These are phyloP conservation scores for Synanthedon andrenaeformis DNA, from an alignment of 2,888 invertebrate species.

Conservation along the genomic window DNA sequence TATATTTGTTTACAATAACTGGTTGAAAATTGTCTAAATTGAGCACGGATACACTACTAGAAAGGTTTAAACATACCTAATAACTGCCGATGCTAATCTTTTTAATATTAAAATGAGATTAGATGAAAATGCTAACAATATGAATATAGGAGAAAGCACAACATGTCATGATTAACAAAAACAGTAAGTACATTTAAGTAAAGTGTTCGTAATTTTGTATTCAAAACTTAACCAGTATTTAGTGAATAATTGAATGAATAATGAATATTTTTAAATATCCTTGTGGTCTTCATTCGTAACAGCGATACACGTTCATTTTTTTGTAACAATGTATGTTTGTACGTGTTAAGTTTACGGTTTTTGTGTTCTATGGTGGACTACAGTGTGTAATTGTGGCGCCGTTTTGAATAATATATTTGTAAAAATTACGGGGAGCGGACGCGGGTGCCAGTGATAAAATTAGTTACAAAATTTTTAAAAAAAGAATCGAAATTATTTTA, in stretches of 20 bases:
- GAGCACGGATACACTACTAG: conserved; percentile 68
- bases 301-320: conserved; percentile 60
- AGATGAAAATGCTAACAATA: conserved; percentile 32
- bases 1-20: conserved; percentile 43
- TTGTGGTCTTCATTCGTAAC: conserved; percentile 68
- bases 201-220: conserved; percentile 52
- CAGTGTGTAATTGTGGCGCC: conserved; percentile 42
- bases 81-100: conserved; percentile 56
- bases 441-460: conserved; percentile 66
- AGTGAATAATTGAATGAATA: conserved; percentile 21
- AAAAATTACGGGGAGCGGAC: conserved; percentile 59
- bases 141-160: neutral
- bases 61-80: conserved; percentile 43
- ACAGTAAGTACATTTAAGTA: conserved; percentile 14
- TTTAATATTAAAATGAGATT: conserved; percentile 41
- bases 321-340: conserved; percentile 38
- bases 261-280: conserved; percentile 54
- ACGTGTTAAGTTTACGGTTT: conserved; percentile 31
- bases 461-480: conserved; percentile 49
- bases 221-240: conserved; percentile 27
- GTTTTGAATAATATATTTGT: conserved; percentile 62
- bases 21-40: conserved; percentile 46
- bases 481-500: conserved; percentile 64
- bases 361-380: conserved; percentile 32
- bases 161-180: neutral